Percentiles rank a stretch among this genome's conserved stretches.
Conservation (phyloP, 2,797 vertebrate genomes). For the Hyperoplus immaculatus region DNA sequence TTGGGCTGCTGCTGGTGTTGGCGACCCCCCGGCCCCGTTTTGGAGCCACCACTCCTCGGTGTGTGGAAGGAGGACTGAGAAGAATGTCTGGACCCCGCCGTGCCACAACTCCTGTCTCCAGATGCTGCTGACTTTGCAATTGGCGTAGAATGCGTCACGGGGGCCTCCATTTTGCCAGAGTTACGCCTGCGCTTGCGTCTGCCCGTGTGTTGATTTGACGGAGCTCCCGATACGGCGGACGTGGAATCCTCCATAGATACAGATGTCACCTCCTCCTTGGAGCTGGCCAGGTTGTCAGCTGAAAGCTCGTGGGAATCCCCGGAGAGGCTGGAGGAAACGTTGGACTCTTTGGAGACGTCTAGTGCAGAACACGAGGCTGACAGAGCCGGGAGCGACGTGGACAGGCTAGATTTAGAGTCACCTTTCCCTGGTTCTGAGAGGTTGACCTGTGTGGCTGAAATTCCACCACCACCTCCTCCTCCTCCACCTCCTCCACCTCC, state of each 20-base stretch:
- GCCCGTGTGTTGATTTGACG: slow-evolving; percentile 69
- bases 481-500: not conserved
- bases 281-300: slow-evolving; percentile 83
- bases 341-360: slow-evolving; percentile 70
- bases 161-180: slow-evolving; percentile 84
- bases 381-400: slow-evolving; percentile 38
- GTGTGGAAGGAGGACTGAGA: slow-evolving; percentile 75
- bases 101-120: slow-evolving; percentile 54
- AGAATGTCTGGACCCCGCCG: slow-evolving; percentile 40
- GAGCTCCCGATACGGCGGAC: slow-evolving; percentile 32
- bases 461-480: slow-evolving; percentile 24
- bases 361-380: slow-evolving; percentile 58
- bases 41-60: slow-evolving; percentile 62
- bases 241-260: slow-evolving; percentile 60
- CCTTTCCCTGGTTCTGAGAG: slow-evolving; percentile 69
- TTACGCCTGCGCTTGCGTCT: slow-evolving; percentile 87
- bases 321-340: slow-evolving; percentile 53
- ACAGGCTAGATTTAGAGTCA: slow-evolving; percentile 59
- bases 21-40: slow-evolving; percentile 55
- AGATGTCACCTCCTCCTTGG: slow-evolving; percentile 80
- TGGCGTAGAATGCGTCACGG: slow-evolving; percentile 62
- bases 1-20: slow-evolving; percentile 69
- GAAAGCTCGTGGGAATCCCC: slow-evolving; percentile 78
- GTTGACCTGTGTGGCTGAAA: slow-evolving; percentile 66
- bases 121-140: slow-evolving; percentile 48